Percentiles rank a stretch among this genome's conserved stretches.
Conservation (phyloP, 2,113 vertebrate genomes). For the Benitochromis conjunctus region DNA sequence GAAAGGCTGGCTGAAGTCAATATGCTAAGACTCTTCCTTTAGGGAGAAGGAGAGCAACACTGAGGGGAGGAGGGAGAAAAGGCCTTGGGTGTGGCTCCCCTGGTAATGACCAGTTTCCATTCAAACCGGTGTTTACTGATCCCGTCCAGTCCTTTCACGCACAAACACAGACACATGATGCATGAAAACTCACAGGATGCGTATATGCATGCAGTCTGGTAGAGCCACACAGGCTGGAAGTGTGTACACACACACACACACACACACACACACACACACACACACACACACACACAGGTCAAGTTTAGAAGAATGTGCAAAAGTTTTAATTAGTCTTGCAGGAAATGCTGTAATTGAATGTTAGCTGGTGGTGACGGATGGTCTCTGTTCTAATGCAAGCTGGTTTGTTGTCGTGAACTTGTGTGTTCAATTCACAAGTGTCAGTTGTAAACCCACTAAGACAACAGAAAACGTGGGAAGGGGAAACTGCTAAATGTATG, state of each 20-base stretch:
- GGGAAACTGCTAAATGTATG: neutral
- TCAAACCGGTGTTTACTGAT: conserved; percentile 60
- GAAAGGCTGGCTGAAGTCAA: neutral
- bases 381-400: neutral
- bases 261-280: too few relatives aligned
- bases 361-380: neutral
- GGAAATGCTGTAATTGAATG: neutral
- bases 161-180: conserved; percentile 19
- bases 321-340: neutral
- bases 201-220: neutral
- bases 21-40: neutral
- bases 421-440: neutral
- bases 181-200: conserved; percentile 8
- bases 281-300: neutral
- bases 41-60: neutral
- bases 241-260: too few relatives aligned
- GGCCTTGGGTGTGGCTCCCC: conserved; percentile 43
- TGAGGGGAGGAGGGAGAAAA: neutral
- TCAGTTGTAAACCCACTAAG: neutral
- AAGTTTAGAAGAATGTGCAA: neutral
- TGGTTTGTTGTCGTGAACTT: neutral
- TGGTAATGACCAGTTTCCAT: conserved; percentile 55
- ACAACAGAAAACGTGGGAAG: neutral
- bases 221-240: neutral
- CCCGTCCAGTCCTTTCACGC: conserved; percentile 22